Evolutionary conservation across 2,888 invertebrate genomes (phyloP).

Genomic region (Camptogramma bilineatum): DNA sequence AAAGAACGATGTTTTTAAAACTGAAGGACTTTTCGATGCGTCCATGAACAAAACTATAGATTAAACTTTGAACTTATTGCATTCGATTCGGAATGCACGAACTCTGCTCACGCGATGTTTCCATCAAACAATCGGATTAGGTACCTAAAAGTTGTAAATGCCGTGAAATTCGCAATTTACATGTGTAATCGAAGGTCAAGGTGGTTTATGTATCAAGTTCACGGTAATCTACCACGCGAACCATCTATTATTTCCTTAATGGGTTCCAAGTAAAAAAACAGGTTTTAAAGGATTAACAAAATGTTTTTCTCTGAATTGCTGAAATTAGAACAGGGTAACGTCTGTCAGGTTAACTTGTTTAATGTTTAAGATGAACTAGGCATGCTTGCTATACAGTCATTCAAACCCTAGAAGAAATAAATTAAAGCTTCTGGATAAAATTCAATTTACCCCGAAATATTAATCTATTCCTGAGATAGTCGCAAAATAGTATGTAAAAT

Average conservation of each 20-base stretch:
- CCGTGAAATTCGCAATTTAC: slow-evolving; percentile 17
- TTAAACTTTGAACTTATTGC: slow-evolving; percentile 28
- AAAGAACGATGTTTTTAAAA: not conserved
- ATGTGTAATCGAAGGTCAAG: slow-evolving; percentile 21
- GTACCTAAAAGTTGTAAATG: slow-evolving; percentile 4
- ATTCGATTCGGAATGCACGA: slow-evolving; percentile 27
- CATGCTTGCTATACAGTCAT: too few species aligned
- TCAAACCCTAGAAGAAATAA: too few species aligned
- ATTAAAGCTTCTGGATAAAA: too few species aligned
- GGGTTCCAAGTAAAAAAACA: too few species aligned
- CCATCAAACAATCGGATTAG: not conserved
- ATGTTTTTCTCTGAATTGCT: too few species aligned
- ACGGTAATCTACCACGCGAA: not conserved
- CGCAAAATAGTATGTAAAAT: too few species aligned
- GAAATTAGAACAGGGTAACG: too few species aligned
- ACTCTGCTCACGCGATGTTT: slow-evolving; percentile 29
- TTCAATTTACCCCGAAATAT: too few species aligned
- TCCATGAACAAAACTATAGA: slow-evolving; percentile 11
- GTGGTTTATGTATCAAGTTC: slow-evolving; percentile 1
- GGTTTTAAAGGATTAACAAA: too few species aligned
- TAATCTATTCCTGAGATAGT: too few species aligned
- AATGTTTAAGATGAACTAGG: too few species aligned
- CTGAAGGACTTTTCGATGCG: slow-evolving; percentile 6
- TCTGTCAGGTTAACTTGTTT: too few species aligned
- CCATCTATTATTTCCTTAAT: not conserved